These are phyloP conservation scores for Cataglyphis rosenhaueri DNA, from an alignment of 2,888 invertebrate species.

Conservation along the genomic window DNA sequence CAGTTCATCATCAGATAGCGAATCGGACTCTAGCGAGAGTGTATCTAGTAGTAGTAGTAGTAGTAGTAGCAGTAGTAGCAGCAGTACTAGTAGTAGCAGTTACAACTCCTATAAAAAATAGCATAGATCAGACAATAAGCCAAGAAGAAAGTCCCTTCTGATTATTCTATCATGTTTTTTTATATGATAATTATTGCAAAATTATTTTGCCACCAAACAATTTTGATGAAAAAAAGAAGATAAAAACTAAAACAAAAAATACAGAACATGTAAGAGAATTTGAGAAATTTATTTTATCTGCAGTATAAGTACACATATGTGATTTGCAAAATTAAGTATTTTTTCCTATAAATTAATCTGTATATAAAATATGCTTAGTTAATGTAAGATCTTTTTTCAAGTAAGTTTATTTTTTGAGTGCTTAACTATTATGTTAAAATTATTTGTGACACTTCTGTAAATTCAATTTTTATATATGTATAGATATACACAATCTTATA, in stretches of 20 bases:
- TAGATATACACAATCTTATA: not conserved
- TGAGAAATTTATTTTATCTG: not conserved
- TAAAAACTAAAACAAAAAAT: not conserved
- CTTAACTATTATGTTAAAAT: not conserved
- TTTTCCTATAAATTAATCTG: not conserved
- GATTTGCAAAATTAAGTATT: not conserved
- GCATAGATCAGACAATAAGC: not conserved
- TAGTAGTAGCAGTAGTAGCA: conserved; percentile 73
- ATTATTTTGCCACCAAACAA: not conserved
- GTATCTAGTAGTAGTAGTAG: conserved; percentile 76
- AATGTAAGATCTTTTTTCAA: not conserved
- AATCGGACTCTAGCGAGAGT: conserved; percentile 80
- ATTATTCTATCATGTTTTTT: not conserved
- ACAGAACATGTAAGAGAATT: not conserved
- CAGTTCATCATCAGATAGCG: conserved; percentile 80
- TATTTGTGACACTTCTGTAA: not conserved
- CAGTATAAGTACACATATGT: not conserved
- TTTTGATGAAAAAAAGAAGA: not conserved
- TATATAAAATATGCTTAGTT: not conserved
- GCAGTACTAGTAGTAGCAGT: conserved; percentile 61
- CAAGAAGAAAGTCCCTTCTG: not conserved
- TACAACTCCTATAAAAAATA: conserved; percentile 65
- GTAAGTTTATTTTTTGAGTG: not conserved
- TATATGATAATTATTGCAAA: not conserved
- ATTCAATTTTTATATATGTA: conserved; percentile 13